A percentile compares a stretch with the other conserved stretches of the same genome.
phyloP scores from a whole-genome alignment of 2,888 invertebrate species.

The Drosophila testacea region DNA sequence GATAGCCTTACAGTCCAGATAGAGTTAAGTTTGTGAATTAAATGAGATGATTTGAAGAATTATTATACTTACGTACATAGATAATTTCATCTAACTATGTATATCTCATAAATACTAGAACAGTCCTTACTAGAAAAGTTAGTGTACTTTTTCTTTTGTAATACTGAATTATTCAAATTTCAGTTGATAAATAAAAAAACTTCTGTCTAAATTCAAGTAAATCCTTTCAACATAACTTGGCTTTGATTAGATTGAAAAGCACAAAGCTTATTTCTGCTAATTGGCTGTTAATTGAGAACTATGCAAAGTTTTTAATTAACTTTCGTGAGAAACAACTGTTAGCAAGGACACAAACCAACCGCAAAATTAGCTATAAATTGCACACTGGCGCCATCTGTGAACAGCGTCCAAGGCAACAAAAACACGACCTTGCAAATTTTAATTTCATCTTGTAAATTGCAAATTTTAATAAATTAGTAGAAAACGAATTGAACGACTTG shows the following conservation, averaged over 20 bases:
- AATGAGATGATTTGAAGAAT: too few relatives aligned
- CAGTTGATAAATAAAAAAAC: too few relatives aligned
- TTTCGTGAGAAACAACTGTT: slow-evolving; percentile 32
- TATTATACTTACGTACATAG: too few relatives aligned
- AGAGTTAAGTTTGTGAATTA: too few relatives aligned
- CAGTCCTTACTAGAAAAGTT: too few relatives aligned
- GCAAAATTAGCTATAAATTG: slow-evolving; percentile 80
- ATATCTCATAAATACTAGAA: too few relatives aligned
- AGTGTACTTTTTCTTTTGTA: too few relatives aligned
- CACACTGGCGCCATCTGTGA: slow-evolving; percentile 64
- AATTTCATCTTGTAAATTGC: not conserved
- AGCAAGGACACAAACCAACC: slow-evolving; percentile 72
- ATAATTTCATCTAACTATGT: too few relatives aligned
- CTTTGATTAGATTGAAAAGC: slow-evolving; percentile 2
- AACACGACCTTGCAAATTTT: not conserved
- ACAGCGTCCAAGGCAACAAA: not conserved
- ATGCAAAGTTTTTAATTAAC: slow-evolving; percentile 50
- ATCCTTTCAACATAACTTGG: not conserved
- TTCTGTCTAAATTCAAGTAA: not conserved
- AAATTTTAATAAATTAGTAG: not conserved
- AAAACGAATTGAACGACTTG: not conserved
- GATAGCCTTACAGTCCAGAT: too few relatives aligned
- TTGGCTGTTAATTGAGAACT: slow-evolving; percentile 57
- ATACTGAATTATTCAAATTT: too few relatives aligned
- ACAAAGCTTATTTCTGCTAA: slow-evolving; percentile 49